These are phyloP conservation scores for Danio jaintianensis DNA, from an alignment of 2,797 vertebrate species.

Conservation along the genomic window DNA sequence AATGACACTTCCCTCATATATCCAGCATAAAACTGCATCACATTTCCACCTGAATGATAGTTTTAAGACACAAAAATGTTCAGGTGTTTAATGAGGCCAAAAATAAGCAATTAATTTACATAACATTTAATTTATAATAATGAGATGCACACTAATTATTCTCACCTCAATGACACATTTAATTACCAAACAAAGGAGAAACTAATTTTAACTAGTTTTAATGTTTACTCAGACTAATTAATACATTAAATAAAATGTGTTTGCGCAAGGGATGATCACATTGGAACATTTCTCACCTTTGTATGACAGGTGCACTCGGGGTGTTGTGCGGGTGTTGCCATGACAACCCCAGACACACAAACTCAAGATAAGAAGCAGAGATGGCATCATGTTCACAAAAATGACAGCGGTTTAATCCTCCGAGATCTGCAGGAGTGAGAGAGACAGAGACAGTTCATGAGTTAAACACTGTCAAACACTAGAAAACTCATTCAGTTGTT, in stretches of 20 bases:
- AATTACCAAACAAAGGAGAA: not conserved
- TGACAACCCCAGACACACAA: constrained; percentile 65
- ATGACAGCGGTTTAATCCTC: constrained; percentile 65
- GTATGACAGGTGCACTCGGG: constrained; percentile 69
- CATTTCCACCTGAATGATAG: not conserved
- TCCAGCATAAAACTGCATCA: not conserved
- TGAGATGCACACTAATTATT: constrained; percentile 2
- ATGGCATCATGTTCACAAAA: constrained; percentile 64
- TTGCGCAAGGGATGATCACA: not conserved
- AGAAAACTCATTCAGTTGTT: constrained; percentile 14
- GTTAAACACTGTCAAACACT: constrained; percentile 19
- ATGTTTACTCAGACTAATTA: not conserved
- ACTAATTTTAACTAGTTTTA: not conserved
- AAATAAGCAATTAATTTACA: not conserved
- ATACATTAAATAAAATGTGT: not conserved
- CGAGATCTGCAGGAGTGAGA: constrained; percentile 60
- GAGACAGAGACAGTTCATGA: constrained; percentile 47
- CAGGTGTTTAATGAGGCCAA: not conserved
- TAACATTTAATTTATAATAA: constrained; percentile 8
- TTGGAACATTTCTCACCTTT: constrained; percentile 64
- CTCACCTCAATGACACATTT: not conserved
- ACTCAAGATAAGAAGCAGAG: constrained; percentile 65
- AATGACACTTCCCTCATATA: not conserved
- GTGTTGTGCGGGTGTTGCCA: constrained; percentile 65
- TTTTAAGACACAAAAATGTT: not conserved